Base-by-base conservation (phyloP, 1,140 invertebrate genomes). In the Oscheius sp. region DNA sequence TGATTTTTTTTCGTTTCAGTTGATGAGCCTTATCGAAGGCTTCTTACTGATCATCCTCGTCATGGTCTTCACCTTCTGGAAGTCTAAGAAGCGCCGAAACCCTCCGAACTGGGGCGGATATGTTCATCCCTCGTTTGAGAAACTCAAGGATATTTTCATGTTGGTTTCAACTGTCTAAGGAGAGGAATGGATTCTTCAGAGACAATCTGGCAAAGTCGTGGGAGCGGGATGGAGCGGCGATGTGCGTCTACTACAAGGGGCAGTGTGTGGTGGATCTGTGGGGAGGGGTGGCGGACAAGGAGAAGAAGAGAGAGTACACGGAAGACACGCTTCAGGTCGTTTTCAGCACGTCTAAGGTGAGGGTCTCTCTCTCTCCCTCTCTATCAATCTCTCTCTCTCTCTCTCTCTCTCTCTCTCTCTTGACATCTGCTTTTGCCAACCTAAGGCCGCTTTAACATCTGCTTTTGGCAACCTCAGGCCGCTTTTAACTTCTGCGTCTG, bases 171-270 rank as follows among this genome's bases (percentile, higher is more conserved):
- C 38, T 42, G 7, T 42, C n/a, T 42, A 42, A 42, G 38, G 38
- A 42, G 38, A 7, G 38, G 38, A n/a, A n/a, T n/a, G n/a, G n/a
- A n/a, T n/a, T 23, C 4, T 55, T 55, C 49, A 55, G 49, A 4
- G 49, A 55, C 49, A 55, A 55, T 23, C 23, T 55, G 7, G 28
- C 28, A 26, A 7, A 26, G 7, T 55, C 49, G 49, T 83, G 81
- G 81, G 81, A 83, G 32, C 61, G 73, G 10, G 81, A 84, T 63
- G 81, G 81, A 29, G 79, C 81, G 3, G 71, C 78, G 18, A 31
- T 82, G 4, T 80, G 77, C 35, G 68, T 82, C 3, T 82, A 79
- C 52, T 73, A 80, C 46, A 72, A 34, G 28, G 82, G 79, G 20
- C 32, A 79, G 68, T 45, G 81, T 2, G 79, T 84, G 34, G 79